Percentiles rank a stretch among this genome's conserved stretches.
These are phyloP conservation scores for Orchestes rusci DNA, from an alignment of 2,888 invertebrate species.

Conservation along the genomic window DNA sequence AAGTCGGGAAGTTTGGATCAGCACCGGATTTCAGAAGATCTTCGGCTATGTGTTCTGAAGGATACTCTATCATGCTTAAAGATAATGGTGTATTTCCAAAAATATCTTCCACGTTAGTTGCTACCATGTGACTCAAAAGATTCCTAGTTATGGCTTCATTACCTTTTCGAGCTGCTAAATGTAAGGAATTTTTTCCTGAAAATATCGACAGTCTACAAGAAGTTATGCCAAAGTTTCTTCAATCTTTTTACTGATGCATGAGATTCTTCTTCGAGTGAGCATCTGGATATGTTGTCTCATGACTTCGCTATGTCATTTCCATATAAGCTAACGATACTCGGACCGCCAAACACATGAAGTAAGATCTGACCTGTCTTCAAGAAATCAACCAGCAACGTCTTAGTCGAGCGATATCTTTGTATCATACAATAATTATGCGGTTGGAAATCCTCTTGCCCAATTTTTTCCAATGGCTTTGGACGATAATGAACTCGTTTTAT, in stretches of 20 bases:
- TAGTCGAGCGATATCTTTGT: no score
- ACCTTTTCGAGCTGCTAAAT: constrained; percentile 23
- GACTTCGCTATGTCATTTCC: no score
- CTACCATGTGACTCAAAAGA: constrained; percentile 26
- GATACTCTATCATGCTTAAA: constrained; percentile 24
- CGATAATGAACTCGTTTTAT: no score
- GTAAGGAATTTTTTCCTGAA: constrained; percentile 26
- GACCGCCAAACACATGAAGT: no score
- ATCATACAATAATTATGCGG: no score
- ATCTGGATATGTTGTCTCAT: background rate
- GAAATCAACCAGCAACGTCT: no score
- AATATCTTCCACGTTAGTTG: constrained; percentile 26
- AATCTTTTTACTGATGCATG: no score
- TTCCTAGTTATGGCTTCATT: constrained; percentile 21
- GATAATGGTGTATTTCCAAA: constrained; percentile 32
- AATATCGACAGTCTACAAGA: constrained; percentile 1
- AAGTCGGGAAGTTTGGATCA: constrained; percentile 13
- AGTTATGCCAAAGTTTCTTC: background rate
- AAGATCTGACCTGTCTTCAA: no score
- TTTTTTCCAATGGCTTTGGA: background rate
- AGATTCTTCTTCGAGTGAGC: background rate
- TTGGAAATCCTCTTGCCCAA: no score
- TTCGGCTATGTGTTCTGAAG: constrained; percentile 24
- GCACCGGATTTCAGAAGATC: constrained; percentile 29
- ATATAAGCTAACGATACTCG: no score